Evolutionary conservation across 35 echinoderm and acorn worm species (phyloP).

Genomic region (Strongylocentrotus purpuratus): DNA sequence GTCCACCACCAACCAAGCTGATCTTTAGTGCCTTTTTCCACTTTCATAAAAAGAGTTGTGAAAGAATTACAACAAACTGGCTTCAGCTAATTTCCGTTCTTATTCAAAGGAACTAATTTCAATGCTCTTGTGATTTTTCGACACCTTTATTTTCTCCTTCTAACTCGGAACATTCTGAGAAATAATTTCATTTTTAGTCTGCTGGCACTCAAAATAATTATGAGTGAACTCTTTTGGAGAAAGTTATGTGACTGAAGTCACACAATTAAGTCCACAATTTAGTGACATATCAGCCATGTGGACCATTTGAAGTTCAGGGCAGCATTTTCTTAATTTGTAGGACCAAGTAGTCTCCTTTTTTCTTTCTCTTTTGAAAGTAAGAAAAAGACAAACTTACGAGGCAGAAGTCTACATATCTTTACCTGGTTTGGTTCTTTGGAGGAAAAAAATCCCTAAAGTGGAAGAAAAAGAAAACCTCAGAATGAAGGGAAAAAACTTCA

Average conservation of each 20-base stretch:
- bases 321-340: neutral
- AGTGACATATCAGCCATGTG: neutral
- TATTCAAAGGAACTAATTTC: neutral
- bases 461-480: neutral
- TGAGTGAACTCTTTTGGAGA: neutral
- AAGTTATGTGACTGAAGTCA: neutral
- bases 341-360: neutral
- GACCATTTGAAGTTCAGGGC: neutral
- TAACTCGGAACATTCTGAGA: too few species aligned
- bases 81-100: neutral
- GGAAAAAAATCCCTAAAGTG: neutral
- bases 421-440: neutral
- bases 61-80: neutral
- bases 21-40: conserved; percentile 9
- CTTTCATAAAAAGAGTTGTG: neutral
- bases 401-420: neutral
- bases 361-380: neutral
- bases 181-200: too few species aligned
- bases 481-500: neutral
- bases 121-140: neutral
- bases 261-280: neutral
- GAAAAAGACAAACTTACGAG: neutral
- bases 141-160: too few species aligned
- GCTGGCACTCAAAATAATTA: neutral
- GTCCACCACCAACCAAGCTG: neutral